These are phyloP conservation scores for Nasonovia ribisnigri DNA, from an alignment of 2,888 invertebrate genomes.

Conservation along the genomic window DNA sequence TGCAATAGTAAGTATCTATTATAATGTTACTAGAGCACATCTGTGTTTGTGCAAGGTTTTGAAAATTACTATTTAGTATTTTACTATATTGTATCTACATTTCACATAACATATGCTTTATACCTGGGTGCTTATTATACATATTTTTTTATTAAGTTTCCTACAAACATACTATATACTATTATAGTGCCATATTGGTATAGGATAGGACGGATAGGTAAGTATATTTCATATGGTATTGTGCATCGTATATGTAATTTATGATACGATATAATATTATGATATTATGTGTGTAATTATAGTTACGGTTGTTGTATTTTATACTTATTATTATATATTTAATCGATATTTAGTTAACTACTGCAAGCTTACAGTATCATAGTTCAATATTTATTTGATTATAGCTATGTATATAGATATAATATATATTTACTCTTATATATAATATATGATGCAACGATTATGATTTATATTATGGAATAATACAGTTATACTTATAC, in stretches of 20 bases:
- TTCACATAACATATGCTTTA: not conserved
- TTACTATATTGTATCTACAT: not conserved
- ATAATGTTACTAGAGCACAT: not conserved
- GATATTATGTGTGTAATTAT: not conserved
- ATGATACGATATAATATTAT: no score
- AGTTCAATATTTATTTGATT: constrained; percentile 4
- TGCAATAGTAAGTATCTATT: not conserved
- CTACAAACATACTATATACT: not conserved
- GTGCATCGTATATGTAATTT: not conserved
- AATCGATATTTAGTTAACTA: not conserved
- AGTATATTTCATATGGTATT: not conserved
- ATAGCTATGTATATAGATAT: not conserved
- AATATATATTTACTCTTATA: not conserved
- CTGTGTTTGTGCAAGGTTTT: not conserved
- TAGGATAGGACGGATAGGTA: not conserved
- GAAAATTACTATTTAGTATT: not conserved
- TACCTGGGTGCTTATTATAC: not conserved
- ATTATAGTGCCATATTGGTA: not conserved
- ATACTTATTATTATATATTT: not conserved
- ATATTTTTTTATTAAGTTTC: not conserved
- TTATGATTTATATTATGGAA: not conserved
- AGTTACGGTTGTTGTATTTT: not conserved
- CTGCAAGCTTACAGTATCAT: not conserved
- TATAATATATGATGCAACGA: not conserved
- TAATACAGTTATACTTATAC: not conserved